Conservation (phyloP, 2,797 vertebrate genomes). For the Chiroxiphia lanceolata region DNA sequence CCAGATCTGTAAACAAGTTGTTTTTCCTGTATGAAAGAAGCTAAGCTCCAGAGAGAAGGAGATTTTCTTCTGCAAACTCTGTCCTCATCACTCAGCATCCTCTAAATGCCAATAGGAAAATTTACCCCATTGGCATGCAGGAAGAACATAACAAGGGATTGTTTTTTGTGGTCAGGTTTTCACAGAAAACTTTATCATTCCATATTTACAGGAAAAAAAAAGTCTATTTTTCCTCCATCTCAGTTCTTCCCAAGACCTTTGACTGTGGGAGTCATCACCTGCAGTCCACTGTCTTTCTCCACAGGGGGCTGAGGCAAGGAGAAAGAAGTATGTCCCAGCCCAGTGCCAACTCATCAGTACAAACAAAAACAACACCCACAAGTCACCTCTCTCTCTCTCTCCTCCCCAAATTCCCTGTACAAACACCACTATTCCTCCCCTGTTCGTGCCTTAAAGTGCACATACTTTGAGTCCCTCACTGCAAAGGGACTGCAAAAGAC, state of each 20-base stretch:
- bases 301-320: neutral
- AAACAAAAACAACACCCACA: neutral
- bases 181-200: neutral
- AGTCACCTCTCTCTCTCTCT: neutral
- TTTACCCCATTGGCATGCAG: neutral
- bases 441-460: fast-evolving
- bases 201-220: neutral
- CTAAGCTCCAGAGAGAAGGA: neutral
- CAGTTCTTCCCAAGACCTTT: neutral
- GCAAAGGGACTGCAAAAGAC: neutral
- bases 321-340: neutral
- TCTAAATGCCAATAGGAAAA: neutral
- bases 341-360: neutral
- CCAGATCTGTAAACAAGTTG: neutral
- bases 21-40: neutral
- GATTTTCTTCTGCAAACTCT: neutral
- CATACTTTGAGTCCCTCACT: neutral
- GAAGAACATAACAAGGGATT: neutral
- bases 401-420: neutral
- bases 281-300: neutral
- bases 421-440: neutral
- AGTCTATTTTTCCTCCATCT: neutral
- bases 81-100: neutral
- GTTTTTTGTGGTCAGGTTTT: neutral
- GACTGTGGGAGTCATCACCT: neutral